A percentile compares a stretch with the other conserved stretches of the same genome.
phyloP scores from a whole-genome alignment of 2,113 vertebrate species.

The Clarias macrocephalus region DNA sequence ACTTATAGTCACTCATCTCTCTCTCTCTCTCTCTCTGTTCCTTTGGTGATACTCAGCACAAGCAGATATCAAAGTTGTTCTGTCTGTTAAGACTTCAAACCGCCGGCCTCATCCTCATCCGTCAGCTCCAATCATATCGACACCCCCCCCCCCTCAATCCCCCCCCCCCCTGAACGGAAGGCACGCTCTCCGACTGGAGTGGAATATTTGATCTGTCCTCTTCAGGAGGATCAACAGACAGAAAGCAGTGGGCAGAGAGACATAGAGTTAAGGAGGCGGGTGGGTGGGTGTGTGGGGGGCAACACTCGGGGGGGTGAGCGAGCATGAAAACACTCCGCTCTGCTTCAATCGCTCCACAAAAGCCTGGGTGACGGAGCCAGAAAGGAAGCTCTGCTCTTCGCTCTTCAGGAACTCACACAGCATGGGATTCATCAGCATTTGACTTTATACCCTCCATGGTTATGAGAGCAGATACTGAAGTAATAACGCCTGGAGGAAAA shows the following conservation, averaged over 20 bases:
- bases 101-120: slow-evolving; percentile 67
- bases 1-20: slow-evolving; percentile 41
- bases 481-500: slow-evolving; percentile 10
- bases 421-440: slow-evolving; percentile 41
- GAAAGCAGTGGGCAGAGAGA: slow-evolving; percentile 58
- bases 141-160: slow-evolving; percentile 53
- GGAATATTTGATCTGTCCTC: slow-evolving; percentile 80
- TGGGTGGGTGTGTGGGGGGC: neutral
- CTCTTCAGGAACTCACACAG: slow-evolving; percentile 46
- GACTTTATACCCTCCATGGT: slow-evolving; percentile 37
- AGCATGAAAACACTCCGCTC: slow-evolving; percentile 45
- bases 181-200: slow-evolving; percentile 66
- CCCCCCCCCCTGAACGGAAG: slow-evolving; percentile 62
- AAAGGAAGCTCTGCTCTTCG: slow-evolving; percentile 46
- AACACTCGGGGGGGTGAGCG: slow-evolving; percentile 36
- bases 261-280: neutral
- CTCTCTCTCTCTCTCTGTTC: slow-evolving; percentile 62
- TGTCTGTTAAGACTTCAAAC: slow-evolving; percentile 78
- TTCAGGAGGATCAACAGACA: slow-evolving; percentile 76
- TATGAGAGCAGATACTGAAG: slow-evolving; percentile 24
- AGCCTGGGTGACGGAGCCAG: slow-evolving; percentile 25
- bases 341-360: slow-evolving; percentile 52
- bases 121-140: slow-evolving; percentile 77
- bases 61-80: slow-evolving; percentile 74
- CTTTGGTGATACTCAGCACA: slow-evolving; percentile 70